phyloP scores from a whole-genome alignment of 1,140 invertebrate genomes.

The Colletes gigas region DNA sequence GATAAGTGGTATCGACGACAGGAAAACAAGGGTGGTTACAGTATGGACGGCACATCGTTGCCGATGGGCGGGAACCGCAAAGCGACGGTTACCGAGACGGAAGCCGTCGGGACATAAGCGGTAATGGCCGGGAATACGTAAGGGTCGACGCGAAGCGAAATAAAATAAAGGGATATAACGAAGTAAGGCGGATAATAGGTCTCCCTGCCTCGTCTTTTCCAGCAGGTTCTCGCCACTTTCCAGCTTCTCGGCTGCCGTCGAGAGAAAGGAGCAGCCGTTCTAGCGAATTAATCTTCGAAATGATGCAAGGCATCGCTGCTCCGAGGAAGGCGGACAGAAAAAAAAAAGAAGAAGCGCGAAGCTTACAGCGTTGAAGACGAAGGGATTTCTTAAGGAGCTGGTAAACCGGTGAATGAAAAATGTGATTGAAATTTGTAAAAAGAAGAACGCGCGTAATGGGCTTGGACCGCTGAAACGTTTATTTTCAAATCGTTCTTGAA shows the following conservation, averaged over 20 bases:
- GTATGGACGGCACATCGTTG: slow-evolving; percentile 27
- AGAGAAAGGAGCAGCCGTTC: slow-evolving; percentile 17
- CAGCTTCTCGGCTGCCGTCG: slow-evolving; percentile 2
- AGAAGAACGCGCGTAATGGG: slow-evolving; percentile 12
- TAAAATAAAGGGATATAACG: slow-evolving; percentile 51
- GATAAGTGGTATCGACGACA: slow-evolving; percentile 36
- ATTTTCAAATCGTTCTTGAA: slow-evolving; percentile 60
- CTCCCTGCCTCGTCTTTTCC: slow-evolving; percentile 8
- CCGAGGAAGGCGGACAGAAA: slow-evolving; percentile 27
- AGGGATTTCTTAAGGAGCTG: slow-evolving; percentile 28
- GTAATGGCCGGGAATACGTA: slow-evolving; percentile 50
- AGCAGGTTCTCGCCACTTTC: neutral
- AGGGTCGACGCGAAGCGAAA: slow-evolving; percentile 34
- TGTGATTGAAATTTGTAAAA: slow-evolving; percentile 49
- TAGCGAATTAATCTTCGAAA: slow-evolving; percentile 62
- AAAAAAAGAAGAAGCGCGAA: slow-evolving; percentile 28
- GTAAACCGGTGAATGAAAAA: slow-evolving; percentile 42
- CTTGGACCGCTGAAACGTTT: slow-evolving; percentile 46
- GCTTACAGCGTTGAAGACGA: slow-evolving; percentile 12
- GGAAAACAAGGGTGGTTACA: slow-evolving; percentile 30
- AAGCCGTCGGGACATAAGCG: slow-evolving; percentile 37
- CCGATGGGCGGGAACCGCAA: slow-evolving; percentile 26
- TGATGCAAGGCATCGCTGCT: slow-evolving; percentile 46
- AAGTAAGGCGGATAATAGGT: slow-evolving; percentile 52
- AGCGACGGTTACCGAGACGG: slow-evolving; percentile 31